Base-by-base conservation (phyloP, 2,888 invertebrate genomes). In the Thymelicus lineola region DNA sequence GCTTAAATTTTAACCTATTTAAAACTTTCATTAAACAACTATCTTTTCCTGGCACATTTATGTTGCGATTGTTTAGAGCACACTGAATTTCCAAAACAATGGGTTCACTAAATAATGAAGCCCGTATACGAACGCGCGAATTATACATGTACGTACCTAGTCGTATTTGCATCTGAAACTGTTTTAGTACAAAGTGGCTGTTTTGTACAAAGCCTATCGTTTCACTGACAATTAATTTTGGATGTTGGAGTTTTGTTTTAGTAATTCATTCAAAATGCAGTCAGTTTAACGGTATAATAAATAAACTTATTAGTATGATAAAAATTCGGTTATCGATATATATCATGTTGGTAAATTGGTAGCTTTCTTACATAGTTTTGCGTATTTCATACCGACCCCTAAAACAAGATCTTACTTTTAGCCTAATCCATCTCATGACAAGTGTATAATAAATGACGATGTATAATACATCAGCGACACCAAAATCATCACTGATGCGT, bases 131-230 rank as follows among this genome's bases (percentile, higher is more conserved):
- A 74, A 73, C 15, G 9, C 9, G 48, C 0, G 48, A 50, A 50
- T 50, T 17, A 50, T 17, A 50, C 7, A n/a, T n/a, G n/a, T n/a
- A n/a, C n/a, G n/a, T n/a, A 6, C 15, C 10, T 12, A 10, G n/a
- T 36, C 68, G 72, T 72, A 81, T 83, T 83, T 82, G 78, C 79
- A 80, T 82, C 67, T 76, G 75, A 80, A 79, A 81, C 38, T 59
- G 42, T 45, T 60, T 17, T 42, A n/a, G 14, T 17, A 59, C 59
- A 60, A 79, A 81, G 77, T 77, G 77, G 78, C 38, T 59, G 42
- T 45, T 60, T 17, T 42, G 14, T 17, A 59, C 59, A 60, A 60
- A 60, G 59, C 42, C 14, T 20, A 42, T 17, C 42, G 20, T 45
- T 36, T 60, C 59, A 10, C 28, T 50, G 17, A 50, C 48, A 12